Base-by-base conservation (phyloP, 2,888 invertebrate genomes). In the Gari tellinella region DNA sequence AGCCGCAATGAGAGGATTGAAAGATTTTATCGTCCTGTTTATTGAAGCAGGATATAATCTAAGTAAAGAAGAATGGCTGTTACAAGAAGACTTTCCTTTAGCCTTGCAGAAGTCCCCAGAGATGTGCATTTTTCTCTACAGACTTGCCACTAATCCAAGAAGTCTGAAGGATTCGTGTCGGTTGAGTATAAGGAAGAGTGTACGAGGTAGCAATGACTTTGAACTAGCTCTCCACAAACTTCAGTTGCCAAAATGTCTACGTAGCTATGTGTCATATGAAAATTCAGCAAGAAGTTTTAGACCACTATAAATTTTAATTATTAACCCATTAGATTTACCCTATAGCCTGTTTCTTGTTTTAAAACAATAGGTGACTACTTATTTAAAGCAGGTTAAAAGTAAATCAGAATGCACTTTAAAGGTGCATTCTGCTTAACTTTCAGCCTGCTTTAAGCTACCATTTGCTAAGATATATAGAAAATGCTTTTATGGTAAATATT, bases 1-100 rank as follows among this genome's bases (percentile, higher is more conserved):
- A 15, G 86, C 87, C 7, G 83, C 86, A 10, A 53, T 86, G n/a
- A 69, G 85, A 14, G 80, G 81, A 17, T 78, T 83, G 31, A 56
- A 72, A 25, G 61, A 81, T 23, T 77, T 86, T 25, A 63, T 89
- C 8, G 41, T 67, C 8, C 45, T 89, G 26, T 78, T 90, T 25
- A 57, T 88, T 19, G 73, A 78, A 26, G 82, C 83, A 12, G 89
- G 89, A 3, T 88, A 84, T 51, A 78, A 86, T 49, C 72, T 88
- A 1, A 82, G 82, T 41, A 19, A 25, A 38, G 86, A 87, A 55
- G 43, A 67, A 1, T 88, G 87, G 87, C 67, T 88, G 7, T 61
- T 78, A 19, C 48, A 74, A 1, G 70, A 72, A 38, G 62, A 73
- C 14, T 80, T 74, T 25, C 86, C 85, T 7, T 61, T 70, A n/a